Evolutionary conservation across 2,113 vertebrate genomes (phyloP), one percentile per base, ranked within the genome.

Genomic region (Geococcyx californianus): DNA sequence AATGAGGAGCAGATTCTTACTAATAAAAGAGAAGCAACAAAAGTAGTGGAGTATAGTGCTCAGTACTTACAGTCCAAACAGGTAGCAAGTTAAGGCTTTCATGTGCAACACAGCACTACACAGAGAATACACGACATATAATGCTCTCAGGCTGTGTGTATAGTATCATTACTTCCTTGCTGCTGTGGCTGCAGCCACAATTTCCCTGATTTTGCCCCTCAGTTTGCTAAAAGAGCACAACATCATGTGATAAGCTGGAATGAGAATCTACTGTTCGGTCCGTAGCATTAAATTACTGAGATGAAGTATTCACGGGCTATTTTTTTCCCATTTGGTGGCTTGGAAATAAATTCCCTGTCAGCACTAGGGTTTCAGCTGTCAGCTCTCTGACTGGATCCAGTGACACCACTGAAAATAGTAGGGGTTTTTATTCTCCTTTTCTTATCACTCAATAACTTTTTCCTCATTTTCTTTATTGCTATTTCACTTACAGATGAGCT

Each of bases 401-500:
- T n/a, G 66, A 79, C 26, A 56, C 23, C 44, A 54, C 0, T 60
- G 70, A 60, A 94, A 95, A 80, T 36, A 78, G 86, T 18, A 58
- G 25, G 31, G 0, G 7, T 75, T 91, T 94, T 82, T 26, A 40
- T n/a, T 63, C 52, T 83, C 14, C 14, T 91, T 76, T 94, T 90
- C 64, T 94, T 31, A 49, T 10, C 47, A 49, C 23, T 49, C 47
- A 49, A 24, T 49, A 49, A 23, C 21, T 49, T 49, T 49, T 93
- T 51, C 23, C 83, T 85, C 76, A 63, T 90, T 89, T 91, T 91
- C 42, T 81, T 81, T 73, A 81, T 76, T 87, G 59, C 34, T 70
- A 34, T 91, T 87, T 89, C 94, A 64, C 38, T 93, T 91, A 87
- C 51, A 83, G 76, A 95, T 77, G n/a, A 93, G 74, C 40, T 77